phyloP scores from a whole-genome alignment of 2,113 vertebrate species.

The Progne subis region DNA sequence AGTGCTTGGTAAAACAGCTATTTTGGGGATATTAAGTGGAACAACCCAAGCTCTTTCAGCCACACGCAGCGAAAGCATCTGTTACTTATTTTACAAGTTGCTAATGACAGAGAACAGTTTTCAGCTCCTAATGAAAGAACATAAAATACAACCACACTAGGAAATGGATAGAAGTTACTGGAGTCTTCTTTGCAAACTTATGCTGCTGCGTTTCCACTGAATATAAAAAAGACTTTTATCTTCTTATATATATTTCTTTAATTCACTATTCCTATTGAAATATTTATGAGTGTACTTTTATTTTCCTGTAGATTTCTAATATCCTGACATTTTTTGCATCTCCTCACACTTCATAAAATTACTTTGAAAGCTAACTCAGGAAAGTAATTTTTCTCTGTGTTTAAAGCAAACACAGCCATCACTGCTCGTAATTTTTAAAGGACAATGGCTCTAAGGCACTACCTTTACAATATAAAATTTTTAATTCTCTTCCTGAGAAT shows the following conservation, averaged over 20 bases:
- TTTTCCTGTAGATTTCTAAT: conserved; percentile 23
- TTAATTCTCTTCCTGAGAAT: background rate
- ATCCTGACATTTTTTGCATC: background rate
- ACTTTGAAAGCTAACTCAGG: background rate
- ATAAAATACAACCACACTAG: conserved; percentile 19
- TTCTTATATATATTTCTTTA: background rate
- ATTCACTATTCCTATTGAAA: background rate
- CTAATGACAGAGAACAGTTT: conserved; percentile 60
- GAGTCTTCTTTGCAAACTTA: background rate
- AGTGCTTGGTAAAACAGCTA: background rate
- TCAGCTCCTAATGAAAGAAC: conserved; percentile 16
- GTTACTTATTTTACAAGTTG: conserved; percentile 65
- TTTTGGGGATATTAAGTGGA: background rate
- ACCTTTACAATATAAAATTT: background rate
- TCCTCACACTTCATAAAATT: conserved; percentile 2
- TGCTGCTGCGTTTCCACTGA: background rate
- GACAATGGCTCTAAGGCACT: background rate
- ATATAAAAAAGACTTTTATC: background rate
- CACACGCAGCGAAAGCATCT: conserved; percentile 63
- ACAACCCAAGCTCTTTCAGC: conserved; percentile 13
- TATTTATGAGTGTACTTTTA: background rate
- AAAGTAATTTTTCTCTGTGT: background rate
- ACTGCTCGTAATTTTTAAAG: background rate
- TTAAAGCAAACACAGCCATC: background rate
- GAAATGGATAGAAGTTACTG: background rate